Conservation (phyloP, 2,888 invertebrate genomes). For the Limnephilus auricula region DNA sequence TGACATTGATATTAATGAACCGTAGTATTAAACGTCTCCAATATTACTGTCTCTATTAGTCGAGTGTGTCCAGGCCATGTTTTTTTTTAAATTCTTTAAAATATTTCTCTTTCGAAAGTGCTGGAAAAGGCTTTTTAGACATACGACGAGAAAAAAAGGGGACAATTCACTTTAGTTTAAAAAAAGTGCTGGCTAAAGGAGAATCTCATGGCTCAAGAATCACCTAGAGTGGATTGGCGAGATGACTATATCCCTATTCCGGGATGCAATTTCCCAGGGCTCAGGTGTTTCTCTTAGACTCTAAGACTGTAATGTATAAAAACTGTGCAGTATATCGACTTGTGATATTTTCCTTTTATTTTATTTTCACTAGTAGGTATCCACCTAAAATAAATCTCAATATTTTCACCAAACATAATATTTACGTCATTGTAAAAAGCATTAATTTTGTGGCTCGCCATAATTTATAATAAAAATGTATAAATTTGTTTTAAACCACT, state of each 20-base stretch:
- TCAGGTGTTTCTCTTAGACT: neutral
- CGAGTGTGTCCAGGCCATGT: neutral
- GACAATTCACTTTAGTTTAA: neutral
- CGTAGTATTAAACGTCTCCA: neutral
- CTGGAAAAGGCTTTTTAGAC: neutral
- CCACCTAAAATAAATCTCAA: no score
- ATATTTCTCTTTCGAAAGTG: neutral
- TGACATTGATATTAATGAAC: neutral
- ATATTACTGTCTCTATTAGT: neutral
- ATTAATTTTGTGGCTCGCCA: no score
- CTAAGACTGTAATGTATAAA: neutral
- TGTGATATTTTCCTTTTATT: neutral
- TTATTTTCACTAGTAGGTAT: neutral
- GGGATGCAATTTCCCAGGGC: neutral
- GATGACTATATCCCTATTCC: neutral
- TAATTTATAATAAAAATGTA: no score
- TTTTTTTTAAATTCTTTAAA: neutral
- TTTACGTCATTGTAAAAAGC: no score
- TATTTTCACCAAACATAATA: no score
- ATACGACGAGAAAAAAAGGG: neutral
- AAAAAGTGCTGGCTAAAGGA: neutral
- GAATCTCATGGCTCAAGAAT: neutral
- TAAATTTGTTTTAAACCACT: no score
- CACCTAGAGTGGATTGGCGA: neutral
- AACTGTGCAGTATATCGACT: neutral